A percentile compares a stretch with the other conserved stretches of the same genome.
Evolutionary conservation across 2,113 vertebrate species (phyloP).

Genomic region (Melanostigma gelatinosum): DNA sequence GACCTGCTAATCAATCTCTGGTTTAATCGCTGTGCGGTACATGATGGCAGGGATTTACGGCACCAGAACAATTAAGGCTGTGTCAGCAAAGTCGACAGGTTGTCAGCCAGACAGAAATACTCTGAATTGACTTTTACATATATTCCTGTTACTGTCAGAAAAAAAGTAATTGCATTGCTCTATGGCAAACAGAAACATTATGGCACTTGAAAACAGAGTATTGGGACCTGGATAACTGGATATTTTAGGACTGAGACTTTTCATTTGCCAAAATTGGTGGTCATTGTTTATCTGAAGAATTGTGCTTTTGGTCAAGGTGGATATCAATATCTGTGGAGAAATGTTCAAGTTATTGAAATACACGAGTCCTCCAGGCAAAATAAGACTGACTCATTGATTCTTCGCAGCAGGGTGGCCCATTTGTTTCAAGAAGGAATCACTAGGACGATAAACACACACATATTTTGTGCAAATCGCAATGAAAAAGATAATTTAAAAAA

Average conservation of each 20-base stretch:
- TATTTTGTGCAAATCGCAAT: background rate
- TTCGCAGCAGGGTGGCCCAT: background rate
- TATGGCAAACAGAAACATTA: background rate
- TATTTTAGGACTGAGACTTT: constrained; percentile 13
- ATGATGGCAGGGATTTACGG: constrained; percentile 47
- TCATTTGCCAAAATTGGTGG: background rate
- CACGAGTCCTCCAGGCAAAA: background rate
- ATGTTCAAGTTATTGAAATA: background rate
- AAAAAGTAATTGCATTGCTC: constrained; percentile 40
- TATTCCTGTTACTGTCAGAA: constrained; percentile 39
- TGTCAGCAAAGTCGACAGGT: constrained; percentile 44
- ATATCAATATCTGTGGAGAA: background rate
- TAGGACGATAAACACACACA: background rate
- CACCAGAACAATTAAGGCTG: constrained; percentile 53
- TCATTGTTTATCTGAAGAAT: background rate
- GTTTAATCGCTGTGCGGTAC: constrained; percentile 53
- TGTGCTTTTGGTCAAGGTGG: background rate
- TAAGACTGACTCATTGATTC: background rate
- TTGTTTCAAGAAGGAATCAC: background rate
- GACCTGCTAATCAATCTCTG: constrained; percentile 55
- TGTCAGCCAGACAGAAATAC: constrained; percentile 55
- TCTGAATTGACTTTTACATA: constrained; percentile 38
- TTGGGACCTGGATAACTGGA: background rate
- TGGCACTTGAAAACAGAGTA: background rate
- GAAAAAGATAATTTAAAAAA: background rate